phyloP scores from a whole-genome alignment of 2,888 invertebrate species.

The Cheilosia scutellata region DNA sequence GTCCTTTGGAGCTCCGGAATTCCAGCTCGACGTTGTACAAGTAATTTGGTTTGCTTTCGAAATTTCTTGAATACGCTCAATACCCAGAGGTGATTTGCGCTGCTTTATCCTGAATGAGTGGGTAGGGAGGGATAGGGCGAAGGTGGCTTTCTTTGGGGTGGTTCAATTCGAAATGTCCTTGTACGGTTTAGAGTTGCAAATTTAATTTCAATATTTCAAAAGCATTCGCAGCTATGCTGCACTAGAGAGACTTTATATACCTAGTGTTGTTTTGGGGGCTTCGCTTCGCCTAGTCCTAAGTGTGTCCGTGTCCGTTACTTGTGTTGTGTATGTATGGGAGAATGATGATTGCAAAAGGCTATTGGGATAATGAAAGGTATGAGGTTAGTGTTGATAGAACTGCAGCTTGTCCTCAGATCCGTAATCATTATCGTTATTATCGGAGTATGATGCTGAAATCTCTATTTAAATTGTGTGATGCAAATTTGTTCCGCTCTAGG shows the following conservation, averaged over 20 bases:
- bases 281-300: background rate
- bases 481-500: background rate
- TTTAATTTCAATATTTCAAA: slow-evolving; percentile 70
- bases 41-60: slow-evolving; percentile 30
- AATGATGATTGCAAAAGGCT: background rate
- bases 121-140: background rate
- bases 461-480: background rate
- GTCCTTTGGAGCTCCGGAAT: slow-evolving; percentile 26
- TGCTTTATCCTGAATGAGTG: slow-evolving; percentile 44
- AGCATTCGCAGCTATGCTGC: slow-evolving; percentile 30
- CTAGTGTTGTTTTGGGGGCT: slow-evolving; percentile 3
- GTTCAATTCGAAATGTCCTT: slow-evolving; percentile 19
- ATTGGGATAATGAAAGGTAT: background rate
- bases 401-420: background rate
- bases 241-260: slow-evolving; percentile 27
- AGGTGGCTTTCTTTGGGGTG: background rate
- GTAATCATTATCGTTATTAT: slow-evolving; percentile 1
- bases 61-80: slow-evolving; percentile 58
- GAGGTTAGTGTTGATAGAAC: background rate
- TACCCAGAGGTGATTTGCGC: slow-evolving; percentile 70
- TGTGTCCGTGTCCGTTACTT: background rate
- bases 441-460: background rate
- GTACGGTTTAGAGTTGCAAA: slow-evolving; percentile 46
- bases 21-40: slow-evolving; percentile 5
- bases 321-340: background rate